phyloP scores from a whole-genome alignment of 2,888 invertebrate species.

The Agrotis clavis region DNA sequence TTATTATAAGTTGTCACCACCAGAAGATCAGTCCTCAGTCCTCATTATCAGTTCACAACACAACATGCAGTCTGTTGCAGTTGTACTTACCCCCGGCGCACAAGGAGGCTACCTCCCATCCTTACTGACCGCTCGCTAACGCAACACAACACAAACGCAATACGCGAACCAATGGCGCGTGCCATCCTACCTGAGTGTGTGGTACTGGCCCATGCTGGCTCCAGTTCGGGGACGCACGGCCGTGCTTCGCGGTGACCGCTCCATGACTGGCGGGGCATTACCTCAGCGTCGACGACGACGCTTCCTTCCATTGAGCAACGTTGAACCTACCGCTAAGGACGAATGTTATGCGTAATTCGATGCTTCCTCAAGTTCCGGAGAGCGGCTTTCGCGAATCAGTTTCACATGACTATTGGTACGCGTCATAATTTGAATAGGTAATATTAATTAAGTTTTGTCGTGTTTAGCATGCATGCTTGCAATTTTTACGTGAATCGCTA shows the following conservation, averaged over 20 bases:
- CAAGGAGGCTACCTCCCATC: slow-evolving; percentile 41
- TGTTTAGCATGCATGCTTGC: slow-evolving; percentile 27
- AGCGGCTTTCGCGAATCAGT: slow-evolving; percentile 70
- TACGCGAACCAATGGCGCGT: slow-evolving; percentile 45
- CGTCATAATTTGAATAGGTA: slow-evolving; percentile 55
- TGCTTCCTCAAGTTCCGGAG: slow-evolving; percentile 71
- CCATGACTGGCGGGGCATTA: slow-evolving; percentile 57
- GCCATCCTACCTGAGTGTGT: slow-evolving; percentile 63
- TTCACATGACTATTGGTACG: slow-evolving; percentile 64
- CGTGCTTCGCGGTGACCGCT: slow-evolving; percentile 61
- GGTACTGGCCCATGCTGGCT: slow-evolving; percentile 61
- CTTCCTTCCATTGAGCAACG: slow-evolving; percentile 79
- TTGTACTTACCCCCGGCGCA: slow-evolving; percentile 40
- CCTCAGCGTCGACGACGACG: slow-evolving; percentile 53
- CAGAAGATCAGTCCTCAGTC: slow-evolving; percentile 1
- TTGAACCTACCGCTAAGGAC: slow-evolving; percentile 56
- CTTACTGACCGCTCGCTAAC: slow-evolving; percentile 35
- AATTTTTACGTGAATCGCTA: slow-evolving; percentile 32
- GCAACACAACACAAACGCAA: slow-evolving; percentile 59
- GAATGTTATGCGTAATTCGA: slow-evolving; percentile 58
- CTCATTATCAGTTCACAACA: slow-evolving; percentile 46
- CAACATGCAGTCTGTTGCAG: slow-evolving; percentile 11
- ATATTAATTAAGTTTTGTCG: slow-evolving; percentile 42
- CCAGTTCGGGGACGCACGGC: slow-evolving; percentile 55
- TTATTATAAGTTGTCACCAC: slow-evolving; percentile 8